A percentile compares a stretch with the other conserved stretches of the same genome.
These are phyloP conservation scores for Bombylius discolor DNA, from an alignment of 2,888 invertebrate species.

Conservation along the genomic window DNA sequence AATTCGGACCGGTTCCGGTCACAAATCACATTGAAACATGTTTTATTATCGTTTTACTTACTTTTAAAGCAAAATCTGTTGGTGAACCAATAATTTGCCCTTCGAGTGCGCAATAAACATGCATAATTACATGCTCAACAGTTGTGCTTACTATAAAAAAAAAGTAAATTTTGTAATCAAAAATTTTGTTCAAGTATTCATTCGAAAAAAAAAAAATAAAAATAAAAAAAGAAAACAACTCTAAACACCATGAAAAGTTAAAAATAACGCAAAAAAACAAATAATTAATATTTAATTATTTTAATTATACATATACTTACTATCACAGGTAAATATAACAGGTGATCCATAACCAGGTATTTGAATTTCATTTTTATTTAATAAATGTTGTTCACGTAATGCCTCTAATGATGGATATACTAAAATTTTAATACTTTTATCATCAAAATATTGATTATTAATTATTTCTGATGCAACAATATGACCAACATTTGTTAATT, in stretches of 20 bases:
- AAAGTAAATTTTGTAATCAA: constrained; percentile 12
- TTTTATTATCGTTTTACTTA: constrained; percentile 30
- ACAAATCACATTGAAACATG: too few species aligned
- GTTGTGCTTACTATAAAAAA: constrained; percentile 63
- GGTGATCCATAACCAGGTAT: constrained; percentile 44
- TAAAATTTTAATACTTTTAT: constrained; percentile 80
- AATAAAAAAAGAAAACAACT: background rate
- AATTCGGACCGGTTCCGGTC: too few species aligned
- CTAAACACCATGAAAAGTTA: background rate
- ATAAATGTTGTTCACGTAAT: constrained; percentile 19
- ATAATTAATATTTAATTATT: constrained; percentile 9
- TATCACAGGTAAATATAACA: constrained; percentile 83
- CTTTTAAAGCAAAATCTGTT: constrained; percentile 51
- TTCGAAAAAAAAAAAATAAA: background rate
- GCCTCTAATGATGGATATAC: constrained; percentile 48
- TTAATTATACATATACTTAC: constrained; percentile 42
- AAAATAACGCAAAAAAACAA: constrained; percentile 1
- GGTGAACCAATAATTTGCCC: constrained; percentile 54
- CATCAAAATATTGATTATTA: constrained; percentile 61
- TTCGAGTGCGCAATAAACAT: constrained; percentile 69
- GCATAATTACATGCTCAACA: constrained; percentile 73
- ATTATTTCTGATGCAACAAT: constrained; percentile 63
- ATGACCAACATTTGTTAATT: constrained; percentile 72
- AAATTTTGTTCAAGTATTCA: background rate
- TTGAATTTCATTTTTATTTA: constrained; percentile 39